phyloP scores from a whole-genome alignment of 2,888 invertebrate species.

The Luffia ferchaultella region DNA sequence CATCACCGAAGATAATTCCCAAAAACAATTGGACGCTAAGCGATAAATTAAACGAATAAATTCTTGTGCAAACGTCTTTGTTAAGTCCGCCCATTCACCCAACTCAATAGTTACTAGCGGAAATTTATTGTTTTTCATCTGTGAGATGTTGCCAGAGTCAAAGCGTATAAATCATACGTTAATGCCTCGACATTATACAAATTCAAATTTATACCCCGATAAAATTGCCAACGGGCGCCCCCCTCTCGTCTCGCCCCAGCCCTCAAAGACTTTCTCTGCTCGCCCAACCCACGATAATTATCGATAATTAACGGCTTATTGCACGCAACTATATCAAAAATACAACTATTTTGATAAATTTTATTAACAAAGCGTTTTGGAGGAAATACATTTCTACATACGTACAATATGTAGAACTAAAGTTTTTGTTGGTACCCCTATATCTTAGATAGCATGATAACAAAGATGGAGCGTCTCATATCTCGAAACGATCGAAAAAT shows the following conservation, averaged over 20 bases:
- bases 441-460: too few relatives aligned
- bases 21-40: neutral
- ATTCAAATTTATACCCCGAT: slow-evolving; percentile 69
- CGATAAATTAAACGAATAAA: neutral
- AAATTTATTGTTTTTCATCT: slow-evolving; percentile 68
- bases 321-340: neutral
- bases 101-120: slow-evolving; percentile 60
- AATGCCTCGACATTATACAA: slow-evolving; percentile 64
- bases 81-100: neutral
- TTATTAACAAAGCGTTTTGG: too few relatives aligned
- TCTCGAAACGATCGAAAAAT: too few relatives aligned
- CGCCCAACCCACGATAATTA: neutral
- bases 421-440: too few relatives aligned
- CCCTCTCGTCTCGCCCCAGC: slow-evolving; percentile 35
- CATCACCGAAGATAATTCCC: too few relatives aligned
- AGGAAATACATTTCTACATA: too few relatives aligned
- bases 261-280: neutral
- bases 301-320: neutral
- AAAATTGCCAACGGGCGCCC: slow-evolving; percentile 56
- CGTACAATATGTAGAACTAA: too few relatives aligned
- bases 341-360: neutral
- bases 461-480: too few relatives aligned
- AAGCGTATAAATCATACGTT: slow-evolving; percentile 65
- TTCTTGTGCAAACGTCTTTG: neutral
- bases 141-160: slow-evolving; percentile 66